These are phyloP conservation scores for Liodrosophila aerea DNA, from an alignment of 2,888 invertebrate genomes.

Conservation along the genomic window DNA sequence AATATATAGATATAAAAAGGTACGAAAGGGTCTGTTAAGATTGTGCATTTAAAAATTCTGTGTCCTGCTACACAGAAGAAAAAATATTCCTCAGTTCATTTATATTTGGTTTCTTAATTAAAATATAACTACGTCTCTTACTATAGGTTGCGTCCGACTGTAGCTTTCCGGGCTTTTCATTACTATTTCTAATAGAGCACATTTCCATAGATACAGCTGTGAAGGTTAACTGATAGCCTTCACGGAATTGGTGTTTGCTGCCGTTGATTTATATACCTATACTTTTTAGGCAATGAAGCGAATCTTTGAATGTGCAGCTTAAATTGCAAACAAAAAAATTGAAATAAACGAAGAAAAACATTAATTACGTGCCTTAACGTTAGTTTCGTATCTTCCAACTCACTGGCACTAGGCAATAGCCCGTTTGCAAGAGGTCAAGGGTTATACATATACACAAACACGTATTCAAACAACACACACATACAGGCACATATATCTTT, in stretches of 20 bases:
- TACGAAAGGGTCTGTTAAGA: too few species aligned
- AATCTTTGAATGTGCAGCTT: conserved; percentile 6
- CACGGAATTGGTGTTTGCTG: conserved; percentile 2
- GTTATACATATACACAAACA: conserved; percentile 39
- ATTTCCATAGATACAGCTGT: too few species aligned
- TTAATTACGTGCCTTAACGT: conserved; percentile 41
- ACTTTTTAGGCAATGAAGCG: conserved; percentile 25
- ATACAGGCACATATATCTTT: conserved; percentile 14
- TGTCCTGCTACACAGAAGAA: too few species aligned
- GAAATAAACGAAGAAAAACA: conserved; percentile 30
- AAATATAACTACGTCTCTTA: too few species aligned
- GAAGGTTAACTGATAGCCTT: conserved; percentile 6
- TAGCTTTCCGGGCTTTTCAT: too few species aligned
- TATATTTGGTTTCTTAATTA: too few species aligned
- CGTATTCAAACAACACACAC: conserved; percentile 8
- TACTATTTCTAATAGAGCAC: too few species aligned
- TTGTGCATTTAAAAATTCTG: too few species aligned
- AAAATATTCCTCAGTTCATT: too few species aligned
- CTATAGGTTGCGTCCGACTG: too few species aligned
- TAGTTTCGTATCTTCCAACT: conserved; percentile 1
- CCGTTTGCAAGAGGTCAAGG: conserved; percentile 51
- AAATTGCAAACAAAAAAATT: conserved; percentile 26
- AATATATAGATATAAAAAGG: too few species aligned
- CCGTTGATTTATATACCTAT: conserved; percentile 15
- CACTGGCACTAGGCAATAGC: conserved; percentile 9